These are phyloP conservation scores for Cecropterus lyciades DNA, from an alignment of 1,140 invertebrate genomes.

Conservation along the genomic window DNA sequence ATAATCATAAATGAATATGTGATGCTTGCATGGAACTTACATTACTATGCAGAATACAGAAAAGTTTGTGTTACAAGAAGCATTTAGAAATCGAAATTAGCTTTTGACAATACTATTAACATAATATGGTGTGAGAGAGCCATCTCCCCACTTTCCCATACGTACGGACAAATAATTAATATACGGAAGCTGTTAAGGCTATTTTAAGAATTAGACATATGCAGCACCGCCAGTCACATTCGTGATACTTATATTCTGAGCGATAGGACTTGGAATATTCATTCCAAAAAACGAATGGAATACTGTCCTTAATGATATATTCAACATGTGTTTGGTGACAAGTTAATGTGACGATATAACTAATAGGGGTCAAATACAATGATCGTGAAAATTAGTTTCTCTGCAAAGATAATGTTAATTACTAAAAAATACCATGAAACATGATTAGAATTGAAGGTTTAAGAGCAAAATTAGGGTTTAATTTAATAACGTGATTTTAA, in stretches of 20 bases:
- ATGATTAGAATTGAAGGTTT: too few relatives aligned
- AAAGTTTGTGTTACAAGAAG: slow-evolving; percentile 39
- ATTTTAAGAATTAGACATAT: slow-evolving; percentile 34
- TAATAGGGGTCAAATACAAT: not conserved
- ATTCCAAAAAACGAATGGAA: slow-evolving; percentile 14
- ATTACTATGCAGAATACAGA: slow-evolving; percentile 40
- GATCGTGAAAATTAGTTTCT: too few relatives aligned
- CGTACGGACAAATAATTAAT: slow-evolving; percentile 52
- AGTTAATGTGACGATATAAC: not conserved
- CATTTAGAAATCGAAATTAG: slow-evolving; percentile 40
- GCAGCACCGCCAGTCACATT: slow-evolving; percentile 26
- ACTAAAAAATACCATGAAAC: too few relatives aligned
- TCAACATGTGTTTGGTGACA: slow-evolving; percentile 25
- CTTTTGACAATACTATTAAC: slow-evolving; percentile 48
- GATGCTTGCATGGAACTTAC: slow-evolving; percentile 23
- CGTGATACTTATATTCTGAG: slow-evolving; percentile 26
- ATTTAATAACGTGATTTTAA: too few relatives aligned
- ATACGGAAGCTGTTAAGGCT: slow-evolving; percentile 51
- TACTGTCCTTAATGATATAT: slow-evolving; percentile 19
- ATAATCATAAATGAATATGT: slow-evolving; percentile 33
- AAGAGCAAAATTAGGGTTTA: too few relatives aligned
- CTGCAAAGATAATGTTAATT: too few relatives aligned
- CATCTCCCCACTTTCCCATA: slow-evolving; percentile 54
- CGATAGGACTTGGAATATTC: slow-evolving; percentile 23
- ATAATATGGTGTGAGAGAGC: slow-evolving; percentile 52